Conservation (phyloP, 2,888 invertebrate genomes). For the Eupithecia vulgata region DNA sequence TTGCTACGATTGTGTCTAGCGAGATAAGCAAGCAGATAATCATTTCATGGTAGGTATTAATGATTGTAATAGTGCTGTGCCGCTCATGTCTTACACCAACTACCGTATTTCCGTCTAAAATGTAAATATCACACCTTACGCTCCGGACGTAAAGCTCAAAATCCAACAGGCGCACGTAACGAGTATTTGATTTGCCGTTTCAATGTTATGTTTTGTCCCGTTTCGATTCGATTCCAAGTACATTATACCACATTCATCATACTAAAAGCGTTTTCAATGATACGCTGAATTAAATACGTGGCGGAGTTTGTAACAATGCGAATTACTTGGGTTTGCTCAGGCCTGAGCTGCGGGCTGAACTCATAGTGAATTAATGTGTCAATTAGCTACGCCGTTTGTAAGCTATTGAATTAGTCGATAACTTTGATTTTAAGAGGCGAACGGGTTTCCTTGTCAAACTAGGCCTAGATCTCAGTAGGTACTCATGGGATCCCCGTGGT, state of each 20-base stretch:
- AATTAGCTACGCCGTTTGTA: background rate
- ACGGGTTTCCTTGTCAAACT: too few relatives aligned
- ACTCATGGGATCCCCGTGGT: too few relatives aligned
- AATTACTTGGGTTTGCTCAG: conserved; percentile 13
- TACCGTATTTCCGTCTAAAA: conserved; percentile 37
- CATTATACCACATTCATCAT: conserved; percentile 55
- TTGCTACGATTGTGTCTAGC: too few relatives aligned
- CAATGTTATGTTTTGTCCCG: conserved; percentile 55
- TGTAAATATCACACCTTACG: conserved; percentile 44
- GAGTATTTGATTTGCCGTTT: conserved; percentile 66
- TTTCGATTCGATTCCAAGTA: conserved; percentile 56
- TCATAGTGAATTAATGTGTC: background rate
- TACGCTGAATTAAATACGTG: conserved; percentile 40
- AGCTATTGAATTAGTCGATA: too few relatives aligned
- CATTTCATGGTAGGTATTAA: background rate
- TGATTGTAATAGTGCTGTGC: background rate
- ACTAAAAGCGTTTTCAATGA: conserved; percentile 41
- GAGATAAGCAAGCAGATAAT: background rate
- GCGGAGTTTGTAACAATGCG: conserved; percentile 10
- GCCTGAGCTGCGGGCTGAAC: too few relatives aligned
- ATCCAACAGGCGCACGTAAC: conserved; percentile 51
- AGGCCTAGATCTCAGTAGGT: too few relatives aligned
- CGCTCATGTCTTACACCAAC: conserved; percentile 25
- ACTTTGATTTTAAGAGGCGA: too few relatives aligned
- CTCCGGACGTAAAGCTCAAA: conserved; percentile 48